Base-by-base conservation (phyloP, 2,797 vertebrate genomes). In the Mus minutoides region DNA sequence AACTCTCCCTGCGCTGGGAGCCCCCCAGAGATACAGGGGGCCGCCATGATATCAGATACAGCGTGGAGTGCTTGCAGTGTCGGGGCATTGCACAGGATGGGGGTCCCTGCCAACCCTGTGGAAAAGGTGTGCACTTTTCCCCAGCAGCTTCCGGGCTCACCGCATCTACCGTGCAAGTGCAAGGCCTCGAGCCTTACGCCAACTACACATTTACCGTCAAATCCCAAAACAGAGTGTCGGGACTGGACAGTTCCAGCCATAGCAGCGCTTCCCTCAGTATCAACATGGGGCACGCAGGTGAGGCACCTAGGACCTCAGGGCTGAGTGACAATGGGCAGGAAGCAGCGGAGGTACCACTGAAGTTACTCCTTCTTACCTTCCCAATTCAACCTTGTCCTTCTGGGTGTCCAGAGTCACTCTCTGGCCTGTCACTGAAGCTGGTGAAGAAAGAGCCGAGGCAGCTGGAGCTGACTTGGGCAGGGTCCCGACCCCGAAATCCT, bases 121-220 rank as follows among this genome's bases (percentile, higher is more conserved):
- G 98, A 75, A 90, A 90, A 26, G 77, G 64, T 0, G 98, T 99
- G 71, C 90, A 80, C 19, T 98, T 99, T 94, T 98, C 97, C 56
- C 98, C 98, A 0, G 64, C 98, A 40, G 88, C 97, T n/a, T 93
- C 86, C 0, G 98, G 97, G 52, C 98, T 99, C 95, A 96, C 96
- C 0, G 49, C 37, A 11, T 95, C 96, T 6, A 62, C 95, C 2
- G 98, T 99, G 96, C 97, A 83, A 0, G 98, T 98, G 24, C 96
- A 98, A 0, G 98, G 98, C 88, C 98, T 99, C 0, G 98, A 99
- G 92, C 98, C 98, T 92, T 98, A 98, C 8, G 98, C 98, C 97
- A 99, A 99, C 97, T 99, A 99, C 82, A 98, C 98, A 1, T 98
- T 99, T 83, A 86, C 93, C 0, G 93, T 99, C 4, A 98, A 94